Base-by-base conservation (phyloP, 2,113 vertebrate genomes). In the Oryzias curvinotus region DNA sequence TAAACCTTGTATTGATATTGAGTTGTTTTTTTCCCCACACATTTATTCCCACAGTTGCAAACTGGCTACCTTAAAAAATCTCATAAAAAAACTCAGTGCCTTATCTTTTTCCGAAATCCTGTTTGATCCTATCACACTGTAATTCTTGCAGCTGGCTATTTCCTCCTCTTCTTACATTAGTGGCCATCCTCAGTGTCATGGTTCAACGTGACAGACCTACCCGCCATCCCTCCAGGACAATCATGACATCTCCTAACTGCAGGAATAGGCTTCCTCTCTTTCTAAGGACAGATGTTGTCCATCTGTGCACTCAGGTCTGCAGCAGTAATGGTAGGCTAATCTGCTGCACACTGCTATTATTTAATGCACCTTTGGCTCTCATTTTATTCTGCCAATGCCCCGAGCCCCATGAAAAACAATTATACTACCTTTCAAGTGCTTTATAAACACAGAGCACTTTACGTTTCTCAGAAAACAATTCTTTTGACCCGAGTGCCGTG, bases 101-200 rank as follows among this genome's bases (percentile, higher is more conserved):
- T 10, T 36, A 36, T 36, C 36, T 10, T 36, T 36, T 36, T 13
- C 36, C 10, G 3, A 36, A 36, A 36, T 77, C 56, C 64, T 78
- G 81, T 78, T 86, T 88, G 84, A 90, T 88, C 88, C 85, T 87
- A 80, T 88, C 58, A 57, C 58, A 50, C 25, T 69, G 61, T 46
- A 69, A 44, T 72, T 88, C 60, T 47, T 69, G 70, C 63, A 81
- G 78, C 71, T 58, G 75, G 85, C 89, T 82, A 75, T 66, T 86
- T 73, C 68, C 73, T 73, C 62, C 82, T 82, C 67, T 83, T 85
- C 73, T 75, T 83, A 56, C 64, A 47, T 71, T 75, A 65, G 68
- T 64, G 47, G 66, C 87, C 90, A 88, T 92, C 71, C 79, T 89
- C 65, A 23, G 57, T 72, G 87, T 86, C 91, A 89, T 87, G 36